A percentile compares a stretch with the other conserved stretches of the same genome.
Conservation (phyloP, 2,113 vertebrate genomes). For the Zosterops pallidus region DNA sequence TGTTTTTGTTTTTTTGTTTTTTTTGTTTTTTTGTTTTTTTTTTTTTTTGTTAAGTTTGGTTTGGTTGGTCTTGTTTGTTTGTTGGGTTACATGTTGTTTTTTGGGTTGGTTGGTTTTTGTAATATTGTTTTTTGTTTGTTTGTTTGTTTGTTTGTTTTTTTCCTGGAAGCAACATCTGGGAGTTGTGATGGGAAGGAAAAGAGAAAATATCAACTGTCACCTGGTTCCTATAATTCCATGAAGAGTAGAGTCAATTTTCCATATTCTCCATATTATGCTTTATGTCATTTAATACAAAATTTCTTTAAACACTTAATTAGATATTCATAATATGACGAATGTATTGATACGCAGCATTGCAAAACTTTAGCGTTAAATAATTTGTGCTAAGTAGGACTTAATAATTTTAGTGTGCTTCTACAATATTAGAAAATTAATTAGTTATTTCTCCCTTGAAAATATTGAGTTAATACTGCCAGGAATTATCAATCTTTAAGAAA, state of each 20-base stretch:
- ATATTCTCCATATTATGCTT: neutral
- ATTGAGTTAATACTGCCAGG: neutral
- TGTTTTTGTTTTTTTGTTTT: too few relatives aligned
- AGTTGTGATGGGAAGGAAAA: neutral
- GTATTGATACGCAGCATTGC: neutral
- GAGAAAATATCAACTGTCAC: neutral
- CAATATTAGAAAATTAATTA: conserved; percentile 19
- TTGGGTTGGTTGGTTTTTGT: neutral
- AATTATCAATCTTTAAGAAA: conserved; percentile 14
- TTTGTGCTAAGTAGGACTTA: neutral
- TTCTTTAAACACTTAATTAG: neutral
- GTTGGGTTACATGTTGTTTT: neutral
- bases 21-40: too few relatives aligned
- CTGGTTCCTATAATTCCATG: neutral
- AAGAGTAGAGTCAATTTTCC: neutral
- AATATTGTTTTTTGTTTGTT: too few relatives aligned
- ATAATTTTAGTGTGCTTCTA: neutral
- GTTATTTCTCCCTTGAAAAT: neutral
- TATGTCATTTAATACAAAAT: neutral
- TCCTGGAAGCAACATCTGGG: neutral
- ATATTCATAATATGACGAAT: neutral
- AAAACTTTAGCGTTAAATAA: neutral
- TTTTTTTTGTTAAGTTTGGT: neutral
- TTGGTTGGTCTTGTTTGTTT: neutral
- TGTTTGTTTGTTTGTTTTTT: too few relatives aligned